phyloP scores from a whole-genome alignment of 2,113 vertebrate species.

The Chaetops frenatus region DNA sequence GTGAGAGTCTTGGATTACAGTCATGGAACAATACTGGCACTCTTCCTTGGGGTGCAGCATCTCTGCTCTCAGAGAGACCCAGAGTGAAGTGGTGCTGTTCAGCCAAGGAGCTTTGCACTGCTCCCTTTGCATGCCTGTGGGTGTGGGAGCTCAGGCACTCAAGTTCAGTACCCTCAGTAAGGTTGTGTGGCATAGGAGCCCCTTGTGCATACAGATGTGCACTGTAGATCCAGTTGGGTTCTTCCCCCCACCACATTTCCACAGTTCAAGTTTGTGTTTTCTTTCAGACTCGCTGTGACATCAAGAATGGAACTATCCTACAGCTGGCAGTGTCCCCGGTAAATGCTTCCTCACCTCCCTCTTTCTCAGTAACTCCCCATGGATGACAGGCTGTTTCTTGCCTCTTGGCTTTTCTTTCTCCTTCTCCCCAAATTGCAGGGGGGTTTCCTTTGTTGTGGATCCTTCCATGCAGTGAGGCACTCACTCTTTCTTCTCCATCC shows the following conservation, averaged over 20 bases:
- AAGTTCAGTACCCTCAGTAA: not conserved
- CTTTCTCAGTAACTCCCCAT: not conserved
- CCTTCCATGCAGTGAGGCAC: not conserved
- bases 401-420: not conserved
- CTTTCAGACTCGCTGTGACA: constrained; percentile 91
- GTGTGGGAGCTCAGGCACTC: not conserved
- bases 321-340: constrained; percentile 94
- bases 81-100: not conserved
- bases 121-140: not conserved
- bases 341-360: not conserved
- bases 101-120: not conserved
- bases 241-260: not conserved
- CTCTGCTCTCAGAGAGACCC: not conserved
- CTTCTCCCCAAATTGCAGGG: not conserved
- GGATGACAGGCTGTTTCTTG: not conserved
- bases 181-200: not conserved
- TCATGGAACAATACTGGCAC: not conserved
- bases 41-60: not conserved
- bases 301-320: constrained; percentile 97
- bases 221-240: not conserved
- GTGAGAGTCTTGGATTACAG: not conserved
- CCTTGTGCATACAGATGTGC: not conserved
- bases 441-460: not conserved
- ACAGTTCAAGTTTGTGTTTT: not conserved
- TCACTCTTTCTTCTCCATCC: not conserved